Evolutionary conservation across 2,113 vertebrate genomes (phyloP).

Genomic region (Pan paniscus): DNA sequence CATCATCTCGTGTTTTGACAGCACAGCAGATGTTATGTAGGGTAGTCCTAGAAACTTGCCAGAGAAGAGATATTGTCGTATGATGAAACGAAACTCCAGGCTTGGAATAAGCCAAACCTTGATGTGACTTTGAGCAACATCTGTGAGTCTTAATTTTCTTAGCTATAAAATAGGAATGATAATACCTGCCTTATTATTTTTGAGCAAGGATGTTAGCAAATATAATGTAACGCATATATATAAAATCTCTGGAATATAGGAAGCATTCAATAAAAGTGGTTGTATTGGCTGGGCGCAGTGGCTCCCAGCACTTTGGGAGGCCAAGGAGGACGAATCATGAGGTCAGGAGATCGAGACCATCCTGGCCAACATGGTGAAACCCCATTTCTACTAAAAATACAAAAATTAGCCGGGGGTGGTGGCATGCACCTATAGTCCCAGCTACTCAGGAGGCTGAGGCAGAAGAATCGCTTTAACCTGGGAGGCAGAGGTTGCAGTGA

Average conservation of each 20-base stretch:
- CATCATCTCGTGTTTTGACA: background rate
- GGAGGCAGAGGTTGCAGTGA: too few species aligned
- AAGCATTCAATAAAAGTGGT: background rate
- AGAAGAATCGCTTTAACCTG: too few species aligned
- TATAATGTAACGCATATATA: background rate
- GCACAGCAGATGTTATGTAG: background rate
- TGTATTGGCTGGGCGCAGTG: background rate
- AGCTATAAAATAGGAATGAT: background rate
- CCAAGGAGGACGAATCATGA: too few species aligned
- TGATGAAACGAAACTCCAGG: background rate
- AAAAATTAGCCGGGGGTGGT: too few species aligned
- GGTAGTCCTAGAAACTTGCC: background rate
- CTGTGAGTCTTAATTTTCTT: background rate
- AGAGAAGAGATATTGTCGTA: background rate
- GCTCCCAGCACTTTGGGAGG: too few species aligned
- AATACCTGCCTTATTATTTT: background rate
- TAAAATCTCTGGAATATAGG: background rate
- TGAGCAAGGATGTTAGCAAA: background rate
- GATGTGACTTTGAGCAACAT: background rate
- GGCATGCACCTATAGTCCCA: too few species aligned
- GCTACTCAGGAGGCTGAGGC: too few species aligned
- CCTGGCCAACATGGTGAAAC: too few species aligned
- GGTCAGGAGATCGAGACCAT: too few species aligned
- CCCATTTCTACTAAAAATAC: too few species aligned
- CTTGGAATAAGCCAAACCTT: background rate